Evolutionary conservation across 2,888 invertebrate genomes (phyloP), one percentile per base, ranked within the genome.

Genomic region (Bellardia pandia): DNA sequence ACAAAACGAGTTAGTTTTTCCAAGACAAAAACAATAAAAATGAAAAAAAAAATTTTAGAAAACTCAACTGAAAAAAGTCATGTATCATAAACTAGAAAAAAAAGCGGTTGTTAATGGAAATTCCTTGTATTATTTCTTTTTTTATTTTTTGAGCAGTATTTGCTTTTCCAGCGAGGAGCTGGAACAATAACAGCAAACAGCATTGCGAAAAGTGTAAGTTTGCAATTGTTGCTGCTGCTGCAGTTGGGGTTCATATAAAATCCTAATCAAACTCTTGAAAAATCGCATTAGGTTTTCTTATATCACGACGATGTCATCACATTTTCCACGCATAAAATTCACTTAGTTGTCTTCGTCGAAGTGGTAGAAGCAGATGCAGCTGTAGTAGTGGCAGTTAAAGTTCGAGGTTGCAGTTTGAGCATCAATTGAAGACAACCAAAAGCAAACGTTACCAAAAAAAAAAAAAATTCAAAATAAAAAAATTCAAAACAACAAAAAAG

Each of bases 211-310:
- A 85, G 53, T 48, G 62, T 68, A 79, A 79, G 58, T 77, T 78
- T 51, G 74, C 42, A 71, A 56, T 75, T 75, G 74, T 75, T 14
- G 74, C 51, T 30, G 68, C 66, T 66, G 74, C 69, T n/a, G 42
- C 33, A 56, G 45, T 76, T 68, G 80, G 53, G 88, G 91, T 92
- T 92, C 91, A 92, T 93, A 93, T 93, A 93, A 92, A 93, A 92
- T 91, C 91, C 91, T 91, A 92, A 91, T 90, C 91, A 89, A 88
- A 85, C 89, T 90, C 90, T 91, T 91, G 91, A 91, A 92, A 92
- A 90, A 89, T 91, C 91, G 92, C 93, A 93, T 93, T 93, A 92
- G 91, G 92, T 92, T 91, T 93, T 92, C 91, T 89, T 91, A 91
- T 92, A 92, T 91, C 93, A 91, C 90, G 91, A 89, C 92, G 92